A percentile compares a stretch with the other conserved stretches of the same genome.
These are phyloP conservation scores for Limanda limanda DNA, from an alignment of 2,113 vertebrate species.

Conservation along the genomic window DNA sequence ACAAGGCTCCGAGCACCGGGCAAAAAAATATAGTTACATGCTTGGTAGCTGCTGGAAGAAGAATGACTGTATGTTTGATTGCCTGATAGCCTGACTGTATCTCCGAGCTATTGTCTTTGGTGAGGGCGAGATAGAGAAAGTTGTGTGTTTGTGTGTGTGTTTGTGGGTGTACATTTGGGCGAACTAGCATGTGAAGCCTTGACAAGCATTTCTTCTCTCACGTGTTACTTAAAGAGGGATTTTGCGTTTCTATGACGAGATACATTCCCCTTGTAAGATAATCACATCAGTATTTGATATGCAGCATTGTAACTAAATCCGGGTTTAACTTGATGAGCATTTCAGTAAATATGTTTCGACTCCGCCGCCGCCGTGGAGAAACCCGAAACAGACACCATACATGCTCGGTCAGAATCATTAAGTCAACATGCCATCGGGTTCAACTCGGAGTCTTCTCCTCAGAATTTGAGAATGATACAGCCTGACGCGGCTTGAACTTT, in stretches of 20 bases:
- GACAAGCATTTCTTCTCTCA: not conserved
- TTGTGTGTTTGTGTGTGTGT: slow-evolving; percentile 11
- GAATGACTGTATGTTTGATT: slow-evolving; percentile 81
- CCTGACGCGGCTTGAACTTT: slow-evolving; percentile 76
- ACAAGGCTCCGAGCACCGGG: slow-evolving; percentile 84
- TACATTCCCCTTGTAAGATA: slow-evolving; percentile 14
- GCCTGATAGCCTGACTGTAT: slow-evolving; percentile 75
- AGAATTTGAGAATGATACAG: slow-evolving; percentile 76
- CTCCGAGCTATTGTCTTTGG: slow-evolving; percentile 74
- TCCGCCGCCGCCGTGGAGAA: slow-evolving; percentile 56
- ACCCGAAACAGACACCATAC: slow-evolving; percentile 75
- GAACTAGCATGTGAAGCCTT: slow-evolving; percentile 9
- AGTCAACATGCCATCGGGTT: slow-evolving; percentile 75
- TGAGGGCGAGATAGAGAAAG: slow-evolving; percentile 47
- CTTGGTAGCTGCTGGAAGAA: slow-evolving; percentile 81
- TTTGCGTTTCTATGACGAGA: not conserved
- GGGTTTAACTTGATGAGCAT: slow-evolving; percentile 53
- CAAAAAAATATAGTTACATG: slow-evolving; percentile 84
- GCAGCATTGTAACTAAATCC: slow-evolving; percentile 39
- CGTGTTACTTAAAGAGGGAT: not conserved
- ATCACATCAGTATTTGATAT: slow-evolving; percentile 31
- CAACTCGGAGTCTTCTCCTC: slow-evolving; percentile 63
- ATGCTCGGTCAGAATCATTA: slow-evolving; percentile 79
- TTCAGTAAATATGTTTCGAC: slow-evolving; percentile 70
- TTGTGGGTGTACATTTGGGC: not conserved